phyloP scores from a whole-genome alignment of 2,888 invertebrate genomes.

The Syrphus vitripennis region DNA sequence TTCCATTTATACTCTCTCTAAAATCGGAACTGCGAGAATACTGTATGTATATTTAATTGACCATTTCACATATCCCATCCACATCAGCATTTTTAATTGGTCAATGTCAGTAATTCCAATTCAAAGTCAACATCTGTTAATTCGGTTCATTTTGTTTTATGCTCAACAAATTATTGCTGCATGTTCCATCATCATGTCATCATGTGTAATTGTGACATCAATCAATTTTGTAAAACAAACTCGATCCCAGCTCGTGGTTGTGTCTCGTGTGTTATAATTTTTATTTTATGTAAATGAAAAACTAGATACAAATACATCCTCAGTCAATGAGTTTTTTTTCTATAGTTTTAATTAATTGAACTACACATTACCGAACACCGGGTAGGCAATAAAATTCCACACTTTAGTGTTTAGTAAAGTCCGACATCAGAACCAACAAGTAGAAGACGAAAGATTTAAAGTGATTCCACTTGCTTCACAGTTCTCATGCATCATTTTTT shows the following conservation, averaged over 20 bases:
- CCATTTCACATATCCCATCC: slow-evolving; percentile 31
- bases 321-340: slow-evolving; percentile 14
- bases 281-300: slow-evolving; percentile 9
- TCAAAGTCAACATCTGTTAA: slow-evolving; percentile 50
- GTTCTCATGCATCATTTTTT: slow-evolving; percentile 8
- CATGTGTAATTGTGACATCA: slow-evolving; percentile 31
- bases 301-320: neutral
- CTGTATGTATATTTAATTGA: neutral
- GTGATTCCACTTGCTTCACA: slow-evolving; percentile 1
- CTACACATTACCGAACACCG: neutral
- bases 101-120: slow-evolving; percentile 50
- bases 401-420: neutral
- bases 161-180: neutral
- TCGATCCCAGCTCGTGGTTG: neutral
- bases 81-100: slow-evolving; percentile 47
- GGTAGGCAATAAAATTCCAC: slow-evolving; percentile 42
- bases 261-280: neutral
- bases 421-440: slow-evolving; percentile 11
- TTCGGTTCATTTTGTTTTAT: neutral
- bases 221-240: slow-evolving; percentile 4
- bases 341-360: slow-evolving; percentile 50
- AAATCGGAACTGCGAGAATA: neutral
- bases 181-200: neutral
- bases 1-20: neutral
- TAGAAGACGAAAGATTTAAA: slow-evolving; percentile 8